Evolutionary conservation across 2,888 invertebrate species (phyloP).

Genomic region (Drosophila diplacantha): DNA sequence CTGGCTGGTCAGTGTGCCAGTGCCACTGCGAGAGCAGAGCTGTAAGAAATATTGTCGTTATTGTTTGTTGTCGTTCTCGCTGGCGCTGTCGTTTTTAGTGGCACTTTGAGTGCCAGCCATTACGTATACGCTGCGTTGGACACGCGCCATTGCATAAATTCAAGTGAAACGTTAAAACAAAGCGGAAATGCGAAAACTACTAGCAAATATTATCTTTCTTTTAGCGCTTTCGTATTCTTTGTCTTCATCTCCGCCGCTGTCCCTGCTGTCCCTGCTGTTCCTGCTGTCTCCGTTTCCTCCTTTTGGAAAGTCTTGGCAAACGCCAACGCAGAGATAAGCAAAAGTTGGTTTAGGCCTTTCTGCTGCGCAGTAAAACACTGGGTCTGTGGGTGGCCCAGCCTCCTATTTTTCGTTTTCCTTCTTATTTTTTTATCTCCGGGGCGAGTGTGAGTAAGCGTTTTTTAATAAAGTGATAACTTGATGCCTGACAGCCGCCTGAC

Average conservation of each 20-base stretch:
- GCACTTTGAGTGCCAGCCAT: slow-evolving; percentile 62
- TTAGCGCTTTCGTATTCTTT: slow-evolving; percentile 38
- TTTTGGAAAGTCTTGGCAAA: slow-evolving; percentile 27
- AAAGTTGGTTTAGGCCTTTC: slow-evolving; percentile 59
- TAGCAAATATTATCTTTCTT: slow-evolving; percentile 55
- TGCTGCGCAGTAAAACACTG: slow-evolving; percentile 52
- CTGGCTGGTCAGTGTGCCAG: slow-evolving; percentile 32
- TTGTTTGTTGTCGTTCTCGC: slow-evolving; percentile 53
- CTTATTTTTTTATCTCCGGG: slow-evolving; percentile 2
- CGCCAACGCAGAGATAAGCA: slow-evolving; percentile 63
- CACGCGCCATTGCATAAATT: slow-evolving; percentile 74
- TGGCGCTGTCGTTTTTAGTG: slow-evolving; percentile 57
- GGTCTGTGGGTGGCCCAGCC: slow-evolving; percentile 27
- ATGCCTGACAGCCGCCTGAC: slow-evolving; percentile 57
- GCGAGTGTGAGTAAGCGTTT: slow-evolving; percentile 66
- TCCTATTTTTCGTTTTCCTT: slow-evolving; percentile 1
- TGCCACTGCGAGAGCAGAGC: slow-evolving; percentile 29
- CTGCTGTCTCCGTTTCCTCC: slow-evolving; percentile 10
- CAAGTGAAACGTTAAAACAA: slow-evolving; percentile 74
- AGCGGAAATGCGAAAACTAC: slow-evolving; percentile 69
- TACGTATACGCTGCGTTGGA: slow-evolving; percentile 72
- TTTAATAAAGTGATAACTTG: slow-evolving; percentile 72
- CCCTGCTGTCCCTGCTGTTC: slow-evolving; percentile 6
- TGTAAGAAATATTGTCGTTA: slow-evolving; percentile 63
- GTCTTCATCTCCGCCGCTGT: slow-evolving; percentile 29